phyloP scores from a whole-genome alignment of 2,797 vertebrate species.

The Chaenodraco wilsoni region DNA sequence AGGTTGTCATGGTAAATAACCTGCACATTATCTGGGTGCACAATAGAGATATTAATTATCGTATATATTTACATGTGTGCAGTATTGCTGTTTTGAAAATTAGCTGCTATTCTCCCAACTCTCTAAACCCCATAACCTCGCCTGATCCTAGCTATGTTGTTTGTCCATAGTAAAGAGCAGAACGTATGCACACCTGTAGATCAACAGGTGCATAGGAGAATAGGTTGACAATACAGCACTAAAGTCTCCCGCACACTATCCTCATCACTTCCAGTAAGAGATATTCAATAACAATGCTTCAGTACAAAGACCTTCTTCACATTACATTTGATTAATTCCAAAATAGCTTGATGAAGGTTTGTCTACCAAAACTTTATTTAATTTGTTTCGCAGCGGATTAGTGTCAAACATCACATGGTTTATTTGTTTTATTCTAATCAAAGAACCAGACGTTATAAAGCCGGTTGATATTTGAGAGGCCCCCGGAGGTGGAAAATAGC shows the following conservation, averaged over 20 bases:
- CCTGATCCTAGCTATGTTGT: conserved; percentile 26
- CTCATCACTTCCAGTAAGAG: no score
- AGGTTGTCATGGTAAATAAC: conserved; percentile 40
- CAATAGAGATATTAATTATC: background rate
- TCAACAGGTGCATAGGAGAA: no score
- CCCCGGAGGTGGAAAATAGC: conserved; percentile 20
- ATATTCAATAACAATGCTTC: no score
- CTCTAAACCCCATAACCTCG: conserved; percentile 11
- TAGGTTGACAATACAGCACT: no score
- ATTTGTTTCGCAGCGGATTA: conserved; percentile 24
- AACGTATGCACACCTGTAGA: no score
- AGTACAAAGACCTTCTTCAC: no score
- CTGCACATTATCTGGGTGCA: conserved; percentile 11
- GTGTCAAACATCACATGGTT: conserved; percentile 8
- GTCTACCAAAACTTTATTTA: conserved; percentile 15
- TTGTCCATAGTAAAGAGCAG: conserved; percentile 7
- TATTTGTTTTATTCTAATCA: conserved; percentile 46
- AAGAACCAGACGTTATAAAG: conserved; percentile 41
- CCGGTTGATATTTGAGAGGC: conserved; percentile 38
- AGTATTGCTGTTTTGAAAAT: conserved; percentile 5
- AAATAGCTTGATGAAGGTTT: no score
- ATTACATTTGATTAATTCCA: no score
- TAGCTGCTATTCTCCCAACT: background rate
- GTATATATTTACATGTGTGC: background rate
- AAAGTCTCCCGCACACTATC: no score